Evolutionary conservation across 2,888 invertebrate species (phyloP), one percentile per base, ranked within the genome.

Genomic region (Cantharis flavilabris): DNA sequence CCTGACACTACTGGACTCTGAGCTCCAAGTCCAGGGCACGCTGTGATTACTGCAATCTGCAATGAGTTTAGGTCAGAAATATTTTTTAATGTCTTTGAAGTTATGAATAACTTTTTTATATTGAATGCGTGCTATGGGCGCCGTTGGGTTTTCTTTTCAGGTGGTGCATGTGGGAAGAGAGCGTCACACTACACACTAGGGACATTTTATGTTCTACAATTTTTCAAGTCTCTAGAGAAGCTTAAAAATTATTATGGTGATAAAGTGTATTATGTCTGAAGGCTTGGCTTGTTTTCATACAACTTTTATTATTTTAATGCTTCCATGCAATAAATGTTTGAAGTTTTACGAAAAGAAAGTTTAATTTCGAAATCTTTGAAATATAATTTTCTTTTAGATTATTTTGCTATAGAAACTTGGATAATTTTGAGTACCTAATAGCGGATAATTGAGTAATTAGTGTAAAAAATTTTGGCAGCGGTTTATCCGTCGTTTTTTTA

Each of bases 1-100:
- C 77, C 62, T 75, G 73, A 64, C 79, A 79, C 79, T 76, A 77
- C 62, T 81, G 81, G 80, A 82, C 82, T 81, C 67, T 78, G 79
- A 79, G 62, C 81, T 74, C 13, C 70, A 75, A 79, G 79, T 81
- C 65, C 81, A 78, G 74, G 71, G 76, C 80, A 80, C 69, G 20
- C 49, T 5, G 28, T 20, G 77, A 79, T 79, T 81, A 79, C 76
- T 80, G 78, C 81, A 79, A 79, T 81, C 79, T 80, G 76, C 78
- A 74, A 76, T 79, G 79, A 72, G 72, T 77, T 67, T 72, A 78
- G 77, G 77, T 78, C 75, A 75, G 75, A 75, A 72, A 64, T 69
- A 74, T 71, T 69, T 77, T 74, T 71, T 74, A 49, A 71, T 62
- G 18, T 26, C 18, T 71, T 64, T 11, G 18, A 33, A 67, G 71